phyloP scores from a whole-genome alignment of 2,888 invertebrate genomes.

The Hyles lineata region DNA sequence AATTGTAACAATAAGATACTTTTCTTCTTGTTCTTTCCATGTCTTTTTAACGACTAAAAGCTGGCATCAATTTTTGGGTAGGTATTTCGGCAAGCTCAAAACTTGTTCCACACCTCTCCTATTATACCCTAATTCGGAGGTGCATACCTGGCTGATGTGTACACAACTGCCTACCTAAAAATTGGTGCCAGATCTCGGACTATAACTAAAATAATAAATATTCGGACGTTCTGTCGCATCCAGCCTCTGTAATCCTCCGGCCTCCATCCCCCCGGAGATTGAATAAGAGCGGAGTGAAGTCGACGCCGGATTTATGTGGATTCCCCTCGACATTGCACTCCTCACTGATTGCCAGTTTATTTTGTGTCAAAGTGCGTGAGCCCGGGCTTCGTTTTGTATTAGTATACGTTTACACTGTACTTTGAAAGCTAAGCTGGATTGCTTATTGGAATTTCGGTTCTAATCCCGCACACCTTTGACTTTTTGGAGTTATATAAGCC shows the following conservation, averaged over 20 bases:
- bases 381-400: slow-evolving; percentile 26
- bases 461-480: too few relatives aligned
- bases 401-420: neutral
- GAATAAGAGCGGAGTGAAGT: slow-evolving; percentile 77
- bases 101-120: too few relatives aligned
- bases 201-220: neutral
- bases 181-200: too few relatives aligned
- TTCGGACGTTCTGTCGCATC: slow-evolving; percentile 43
- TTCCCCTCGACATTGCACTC: slow-evolving; percentile 76
- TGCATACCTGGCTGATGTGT: too few relatives aligned
- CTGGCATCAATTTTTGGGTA: too few relatives aligned
- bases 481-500: too few relatives aligned
- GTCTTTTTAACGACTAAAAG: neutral
- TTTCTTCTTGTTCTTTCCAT: too few relatives aligned
- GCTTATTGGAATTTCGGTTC: neutral
- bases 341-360: slow-evolving; percentile 80
- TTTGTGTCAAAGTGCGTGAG: slow-evolving; percentile 77
- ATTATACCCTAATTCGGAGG: too few relatives aligned
- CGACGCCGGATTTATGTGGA: slow-evolving; percentile 80
- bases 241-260: slow-evolving; percentile 43
- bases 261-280: slow-evolving; percentile 72
- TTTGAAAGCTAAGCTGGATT: neutral
- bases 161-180: too few relatives aligned
- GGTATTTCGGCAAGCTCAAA: too few relatives aligned
- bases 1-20: too few relatives aligned